Evolutionary conservation across 2,113 vertebrate genomes (phyloP), one percentile per base, ranked within the genome.

Genomic region (Porphyrio hochstetteri): DNA sequence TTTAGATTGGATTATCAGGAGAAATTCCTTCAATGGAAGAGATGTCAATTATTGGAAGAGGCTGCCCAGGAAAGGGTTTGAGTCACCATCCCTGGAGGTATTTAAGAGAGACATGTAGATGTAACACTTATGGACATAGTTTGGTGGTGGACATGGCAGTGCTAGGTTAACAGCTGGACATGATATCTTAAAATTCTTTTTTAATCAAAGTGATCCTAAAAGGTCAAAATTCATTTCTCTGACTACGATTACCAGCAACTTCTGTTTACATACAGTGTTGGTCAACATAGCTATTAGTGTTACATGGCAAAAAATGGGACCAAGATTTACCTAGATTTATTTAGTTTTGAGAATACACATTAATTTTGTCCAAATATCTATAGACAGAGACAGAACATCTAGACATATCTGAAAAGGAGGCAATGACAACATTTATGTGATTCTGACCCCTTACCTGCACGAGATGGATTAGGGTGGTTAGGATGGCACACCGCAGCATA

Each of bases 401-500:
- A 64, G 33, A 11, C 33, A 70, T 21, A 10, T 14, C 27, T 48
- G 33, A 70, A 3, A 79, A 53, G 14, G 53, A 55, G 20, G 52
- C 2, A 36, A 5, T 53, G 50, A 36, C 10, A 46, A 15, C 9
- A 17, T 29, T 52, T 52, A 31, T 10, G 7, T 28, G 65, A 82
- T 38, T 86, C 61, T 48, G 52, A 50, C 11, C 68, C 6, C 70
- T 64, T 98, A 99, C 99, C 99, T 99, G 98, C 33, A 99, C 98
- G 0, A 99, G 98, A 95, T 99, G 99, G 96, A 99, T 97, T 31
- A 99, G 98, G 2, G 99, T 99, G 16, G 99, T 99, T 79, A 99
- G 97, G 96, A 99, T 99, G 95, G 99, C 99, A 97, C 99, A 99
- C 80, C 99, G 98, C 14, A 99, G 97, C 99, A 99, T 99, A 97